These are phyloP conservation scores for Esox masquinongy DNA, from an alignment of 2,797 vertebrate genomes.

Conservation along the genomic window DNA sequence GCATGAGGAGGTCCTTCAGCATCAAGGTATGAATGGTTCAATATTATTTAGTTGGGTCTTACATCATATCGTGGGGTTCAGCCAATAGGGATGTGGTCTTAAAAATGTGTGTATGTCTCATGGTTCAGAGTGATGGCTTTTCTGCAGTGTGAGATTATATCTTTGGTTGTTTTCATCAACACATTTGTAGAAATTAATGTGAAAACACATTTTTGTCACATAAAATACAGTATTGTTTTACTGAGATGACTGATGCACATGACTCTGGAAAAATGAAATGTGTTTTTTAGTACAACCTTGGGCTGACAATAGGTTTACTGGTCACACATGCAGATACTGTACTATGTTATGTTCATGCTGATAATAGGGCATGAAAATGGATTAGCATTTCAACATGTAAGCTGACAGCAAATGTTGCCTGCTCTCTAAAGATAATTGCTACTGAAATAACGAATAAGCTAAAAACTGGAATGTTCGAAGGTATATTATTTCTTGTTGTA, in stretches of 20 bases:
- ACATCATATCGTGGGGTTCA: not conserved
- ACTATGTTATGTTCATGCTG: not conserved
- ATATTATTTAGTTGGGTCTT: not conserved
- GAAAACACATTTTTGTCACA: not conserved
- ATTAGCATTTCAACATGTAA: not conserved
- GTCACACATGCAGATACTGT: not conserved
- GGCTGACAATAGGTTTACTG: not conserved
- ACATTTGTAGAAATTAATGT: not conserved
- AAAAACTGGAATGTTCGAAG: not conserved
- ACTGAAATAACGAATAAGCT: not conserved
- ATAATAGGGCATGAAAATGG: not conserved
- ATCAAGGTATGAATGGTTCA: constrained; percentile 78
- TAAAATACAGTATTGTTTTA: not conserved
- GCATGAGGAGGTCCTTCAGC: constrained; percentile 76
- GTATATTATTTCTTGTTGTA: not conserved
- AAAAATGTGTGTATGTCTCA: not conserved
- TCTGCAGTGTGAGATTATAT: not conserved
- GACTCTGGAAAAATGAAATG: not conserved
- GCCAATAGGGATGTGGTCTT: not conserved
- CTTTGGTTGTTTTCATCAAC: not conserved
- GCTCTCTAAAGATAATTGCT: not conserved
- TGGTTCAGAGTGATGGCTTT: not conserved
- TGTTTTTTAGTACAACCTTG: not conserved
- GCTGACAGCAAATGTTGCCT: not conserved
- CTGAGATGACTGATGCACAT: not conserved